Evolutionary conservation across 2,888 invertebrate genomes (phyloP).

Genomic region (Aphodius sticticus): DNA sequence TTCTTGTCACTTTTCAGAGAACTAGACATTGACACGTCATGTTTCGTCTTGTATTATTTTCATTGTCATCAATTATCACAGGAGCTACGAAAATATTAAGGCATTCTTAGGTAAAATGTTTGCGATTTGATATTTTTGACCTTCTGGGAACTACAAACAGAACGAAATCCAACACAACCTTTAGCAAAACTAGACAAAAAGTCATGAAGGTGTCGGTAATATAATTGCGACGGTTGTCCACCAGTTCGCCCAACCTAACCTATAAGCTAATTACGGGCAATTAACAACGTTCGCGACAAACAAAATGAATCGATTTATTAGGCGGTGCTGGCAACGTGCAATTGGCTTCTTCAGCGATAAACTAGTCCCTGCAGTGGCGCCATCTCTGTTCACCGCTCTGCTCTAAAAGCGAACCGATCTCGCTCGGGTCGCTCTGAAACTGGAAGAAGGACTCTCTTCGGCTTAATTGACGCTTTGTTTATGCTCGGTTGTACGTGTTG

Average conservation of each 20-base stretch:
- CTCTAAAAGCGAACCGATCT: neutral
- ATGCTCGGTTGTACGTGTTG: slow-evolving; percentile 30
- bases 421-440: neutral
- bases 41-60: too few species aligned
- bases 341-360: slow-evolving; percentile 39
- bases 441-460: slow-evolving; percentile 4
- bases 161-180: neutral
- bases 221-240: slow-evolving; percentile 14
- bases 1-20: too few species aligned
- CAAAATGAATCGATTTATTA: slow-evolving; percentile 49
- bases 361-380: slow-evolving; percentile 14
- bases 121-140: too few species aligned
- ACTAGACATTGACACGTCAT: too few species aligned
- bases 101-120: too few species aligned
- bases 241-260: neutral
- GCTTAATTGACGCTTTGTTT: slow-evolving; percentile 24
- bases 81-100: too few species aligned
- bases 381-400: slow-evolving; percentile 11
- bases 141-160: neutral
- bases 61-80: too few species aligned
- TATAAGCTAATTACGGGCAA: slow-evolving; percentile 46
- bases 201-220: slow-evolving; percentile 9
- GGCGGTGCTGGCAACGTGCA: slow-evolving; percentile 45
- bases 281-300: slow-evolving; percentile 41
- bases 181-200: neutral